These are phyloP conservation scores for Setophaga coronata DNA, from an alignment of 2,113 vertebrate genomes.

Conservation along the genomic window DNA sequence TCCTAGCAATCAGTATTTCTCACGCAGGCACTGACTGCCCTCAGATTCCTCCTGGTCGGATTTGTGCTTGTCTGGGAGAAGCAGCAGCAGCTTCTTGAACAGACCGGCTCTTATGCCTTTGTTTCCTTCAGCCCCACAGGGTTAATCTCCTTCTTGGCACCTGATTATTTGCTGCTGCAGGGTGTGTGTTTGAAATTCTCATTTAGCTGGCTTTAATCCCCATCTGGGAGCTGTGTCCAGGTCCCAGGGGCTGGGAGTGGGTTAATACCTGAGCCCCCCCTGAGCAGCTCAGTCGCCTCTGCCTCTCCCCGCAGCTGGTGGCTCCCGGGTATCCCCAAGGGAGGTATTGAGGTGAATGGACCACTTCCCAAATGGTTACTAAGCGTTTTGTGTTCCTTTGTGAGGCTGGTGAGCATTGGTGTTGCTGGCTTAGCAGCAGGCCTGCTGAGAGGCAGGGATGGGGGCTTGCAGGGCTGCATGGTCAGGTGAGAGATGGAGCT, in stretches of 20 bases:
- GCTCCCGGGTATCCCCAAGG: fast-evolving
- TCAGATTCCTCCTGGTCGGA: neutral
- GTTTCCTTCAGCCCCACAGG: neutral
- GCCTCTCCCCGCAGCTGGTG: fast-evolving
- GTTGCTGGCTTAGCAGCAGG: neutral
- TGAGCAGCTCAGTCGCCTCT: neutral
- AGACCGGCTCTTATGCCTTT: neutral
- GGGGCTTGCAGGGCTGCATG: neutral
- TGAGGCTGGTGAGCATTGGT: fast-evolving
- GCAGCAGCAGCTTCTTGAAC: slow-evolving; percentile 18
- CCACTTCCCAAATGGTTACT: neutral
- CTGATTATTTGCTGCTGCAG: slow-evolving; percentile 25
- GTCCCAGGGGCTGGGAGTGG: neutral
- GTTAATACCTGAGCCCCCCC: neutral
- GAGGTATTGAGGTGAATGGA: neutral
- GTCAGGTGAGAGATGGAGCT: neutral
- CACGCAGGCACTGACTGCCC: neutral
- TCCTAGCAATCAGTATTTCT: neutral
- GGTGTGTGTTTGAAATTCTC: slow-evolving; percentile 29
- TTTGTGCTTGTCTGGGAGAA: neutral
- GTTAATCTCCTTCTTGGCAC: slow-evolving; percentile 58
- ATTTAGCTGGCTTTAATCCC: slow-evolving; percentile 43
- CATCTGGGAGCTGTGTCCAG: neutral
- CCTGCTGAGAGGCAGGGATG: neutral
- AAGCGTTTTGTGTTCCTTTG: neutral